Evolutionary conservation across 2,113 vertebrate genomes (phyloP).

Genomic region (Eulemur macaco): DNA sequence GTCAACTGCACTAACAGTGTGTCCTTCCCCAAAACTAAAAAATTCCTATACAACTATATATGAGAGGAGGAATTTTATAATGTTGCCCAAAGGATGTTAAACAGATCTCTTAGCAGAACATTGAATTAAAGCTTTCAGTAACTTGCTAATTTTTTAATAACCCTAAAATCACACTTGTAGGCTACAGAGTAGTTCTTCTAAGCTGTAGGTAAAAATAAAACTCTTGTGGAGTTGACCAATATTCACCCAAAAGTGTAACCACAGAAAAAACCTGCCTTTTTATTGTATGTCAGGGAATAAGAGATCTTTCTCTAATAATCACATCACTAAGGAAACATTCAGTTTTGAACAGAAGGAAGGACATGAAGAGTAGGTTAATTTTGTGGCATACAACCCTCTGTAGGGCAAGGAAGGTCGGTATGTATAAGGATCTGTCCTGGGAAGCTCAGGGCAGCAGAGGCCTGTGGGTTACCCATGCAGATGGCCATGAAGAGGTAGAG

Average conservation of each 20-base stretch:
- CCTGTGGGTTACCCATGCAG: background rate
- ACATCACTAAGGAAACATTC: background rate
- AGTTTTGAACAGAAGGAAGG: background rate
- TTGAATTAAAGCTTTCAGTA: background rate
- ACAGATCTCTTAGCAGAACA: background rate
- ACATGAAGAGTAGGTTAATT: background rate
- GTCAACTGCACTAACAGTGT: background rate
- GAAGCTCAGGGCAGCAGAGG: background rate
- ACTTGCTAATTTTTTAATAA: conserved; percentile 10
- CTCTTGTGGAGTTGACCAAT: background rate
- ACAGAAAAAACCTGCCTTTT: background rate
- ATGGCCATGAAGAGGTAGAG: background rate
- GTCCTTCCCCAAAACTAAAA: background rate
- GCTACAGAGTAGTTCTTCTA: background rate
- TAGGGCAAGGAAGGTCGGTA: background rate
- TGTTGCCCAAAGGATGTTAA: background rate
- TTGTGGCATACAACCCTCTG: background rate
- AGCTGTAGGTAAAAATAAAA: conserved; percentile 11
- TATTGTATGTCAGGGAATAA: background rate
- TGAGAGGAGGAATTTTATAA: background rate
- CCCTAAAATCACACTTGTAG: background rate
- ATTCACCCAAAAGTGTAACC: conserved; percentile 24
- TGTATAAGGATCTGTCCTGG: background rate
- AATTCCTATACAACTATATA: background rate
- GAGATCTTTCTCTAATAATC: background rate